A percentile compares a stretch with the other conserved stretches of the same genome.
Evolutionary conservation across 2,888 invertebrate genomes (phyloP).

Genomic region (Sinopyrophorus schimmeli): DNA sequence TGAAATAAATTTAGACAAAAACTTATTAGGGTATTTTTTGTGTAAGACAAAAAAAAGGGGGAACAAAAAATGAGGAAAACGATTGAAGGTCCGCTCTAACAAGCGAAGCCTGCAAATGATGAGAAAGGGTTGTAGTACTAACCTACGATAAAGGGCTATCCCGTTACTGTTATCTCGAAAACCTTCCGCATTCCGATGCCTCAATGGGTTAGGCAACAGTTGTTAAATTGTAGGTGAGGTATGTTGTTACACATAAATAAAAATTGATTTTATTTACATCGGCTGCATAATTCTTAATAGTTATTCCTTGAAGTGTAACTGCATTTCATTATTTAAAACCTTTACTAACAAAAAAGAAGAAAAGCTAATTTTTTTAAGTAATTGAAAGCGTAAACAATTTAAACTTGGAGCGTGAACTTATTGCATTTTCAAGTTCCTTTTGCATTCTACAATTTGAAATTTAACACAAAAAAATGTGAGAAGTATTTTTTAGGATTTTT

Average conservation of each 20-base stretch:
- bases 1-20: too few relatives aligned
- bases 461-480: background rate
- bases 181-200: slow-evolving; percentile 47
- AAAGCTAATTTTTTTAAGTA: too few relatives aligned
- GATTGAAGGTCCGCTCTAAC: slow-evolving; percentile 41
- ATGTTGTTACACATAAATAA: slow-evolving; percentile 19
- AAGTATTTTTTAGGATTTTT: background rate
- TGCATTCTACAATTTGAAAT: background rate
- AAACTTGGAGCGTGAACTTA: too few relatives aligned
- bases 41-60: too few relatives aligned
- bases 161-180: slow-evolving; percentile 43
- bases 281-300: slow-evolving; percentile 20
- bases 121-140: slow-evolving; percentile 45
- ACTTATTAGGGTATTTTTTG: too few relatives aligned
- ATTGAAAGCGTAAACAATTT: too few relatives aligned
- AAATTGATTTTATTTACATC: slow-evolving; percentile 16
- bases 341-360: slow-evolving; percentile 9
- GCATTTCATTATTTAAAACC: too few relatives aligned
- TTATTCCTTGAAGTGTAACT: too few relatives aligned
- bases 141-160: slow-evolving; percentile 44
- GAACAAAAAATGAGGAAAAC: slow-evolving; percentile 43
- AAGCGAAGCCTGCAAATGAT: slow-evolving; percentile 32
- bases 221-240: slow-evolving; percentile 33
- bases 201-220: slow-evolving; percentile 36
- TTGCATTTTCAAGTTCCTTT: background rate